Evolutionary conservation across 2,113 vertebrate genomes (phyloP), one percentile per base, ranked within the genome.

Genomic region (Ibidorhyncha struthersii): DNA sequence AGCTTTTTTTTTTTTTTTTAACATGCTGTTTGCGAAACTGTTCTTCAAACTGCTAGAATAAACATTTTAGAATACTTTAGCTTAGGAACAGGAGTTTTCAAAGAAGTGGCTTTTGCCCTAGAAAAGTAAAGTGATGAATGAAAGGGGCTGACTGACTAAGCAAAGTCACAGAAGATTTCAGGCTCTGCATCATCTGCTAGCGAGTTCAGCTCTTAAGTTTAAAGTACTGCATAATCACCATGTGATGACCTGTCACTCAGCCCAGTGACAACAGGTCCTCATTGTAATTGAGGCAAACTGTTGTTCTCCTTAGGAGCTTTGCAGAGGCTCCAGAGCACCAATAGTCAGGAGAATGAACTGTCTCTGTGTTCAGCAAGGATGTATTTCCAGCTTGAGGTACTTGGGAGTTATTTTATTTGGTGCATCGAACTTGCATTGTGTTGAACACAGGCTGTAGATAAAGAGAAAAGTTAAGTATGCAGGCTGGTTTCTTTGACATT

Each of bases 131-230:
- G 26, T 7, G 5, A 30, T 78, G n/a, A 74, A 62, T 55, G 38
- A 74, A 84, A 74, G 25, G 29, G 69, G 38, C 43, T 76, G 89
- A 76, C 59, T 90, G 70, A 90, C 82, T 82, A 87, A 93, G 90
- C 74, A 89, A 82, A 94, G 32, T 19, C 43, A 55, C 3, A 76
- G 55, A 71, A 82, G 82, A 86, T 77, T 81, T 84, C 59, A 78
- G 40, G 43, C 19, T 59, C 41, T 76, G 50, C 77, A 67, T 82
- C 53, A 40, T 63, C 77, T 71, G 47, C 20, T 49, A n/a, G 36
- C 29, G 49, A 50, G 49, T 43, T 78, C 80, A 70, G 52, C 59
- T 89, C 80, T 22, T 58, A 53, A 84, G 9, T 82, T 83, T 63
- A 36, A 89, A 91, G 69, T 43, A 25, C n/a, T 5, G 30, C 65